These are phyloP conservation scores for Tenthredo distinguenda DNA, from an alignment of 2,888 invertebrate species.

Conservation along the genomic window DNA sequence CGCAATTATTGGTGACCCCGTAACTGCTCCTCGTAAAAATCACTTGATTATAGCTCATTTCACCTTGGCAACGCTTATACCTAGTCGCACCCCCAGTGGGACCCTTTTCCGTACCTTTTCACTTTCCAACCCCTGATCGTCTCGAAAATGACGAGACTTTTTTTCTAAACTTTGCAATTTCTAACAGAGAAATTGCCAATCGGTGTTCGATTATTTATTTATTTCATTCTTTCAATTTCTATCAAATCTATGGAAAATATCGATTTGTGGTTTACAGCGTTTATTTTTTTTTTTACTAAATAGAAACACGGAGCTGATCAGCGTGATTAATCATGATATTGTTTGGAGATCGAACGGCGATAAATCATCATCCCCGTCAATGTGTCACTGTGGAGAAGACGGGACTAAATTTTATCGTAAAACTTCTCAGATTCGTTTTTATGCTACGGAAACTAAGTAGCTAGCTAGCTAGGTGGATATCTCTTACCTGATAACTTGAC, in stretches of 20 bases:
- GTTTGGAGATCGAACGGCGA: conserved; percentile 16
- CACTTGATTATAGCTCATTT: conserved; percentile 64
- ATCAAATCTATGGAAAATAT: neutral
- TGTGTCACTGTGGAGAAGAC: conserved; percentile 11
- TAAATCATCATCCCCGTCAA: conserved; percentile 46
- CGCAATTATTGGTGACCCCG: conserved; percentile 70
- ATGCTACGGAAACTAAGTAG: neutral
- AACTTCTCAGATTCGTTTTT: conserved; percentile 42
- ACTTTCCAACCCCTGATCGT: neutral
- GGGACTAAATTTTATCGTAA: conserved; percentile 42
- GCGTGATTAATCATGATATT: conserved; percentile 50
- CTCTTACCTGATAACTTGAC: conserved; percentile 7
- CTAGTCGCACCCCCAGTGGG: neutral
- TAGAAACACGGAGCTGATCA: conserved; percentile 30
- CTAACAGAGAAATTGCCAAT: neutral
- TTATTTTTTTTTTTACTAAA: conserved; percentile 37
- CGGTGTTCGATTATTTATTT: neutral
- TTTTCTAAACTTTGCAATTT: neutral
- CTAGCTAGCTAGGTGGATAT: neutral
- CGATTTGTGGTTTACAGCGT: neutral
- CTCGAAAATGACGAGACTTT: conserved; percentile 35
- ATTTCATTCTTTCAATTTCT: neutral
- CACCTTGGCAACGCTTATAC: conserved; percentile 9
- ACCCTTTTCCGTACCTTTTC: conserved; percentile 1
- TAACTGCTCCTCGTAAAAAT: conserved; percentile 71